Percentiles rank a stretch among this genome's conserved stretches.
Evolutionary conservation across 2,797 vertebrate species (phyloP).

Genomic region (Chelmon rostratus): DNA sequence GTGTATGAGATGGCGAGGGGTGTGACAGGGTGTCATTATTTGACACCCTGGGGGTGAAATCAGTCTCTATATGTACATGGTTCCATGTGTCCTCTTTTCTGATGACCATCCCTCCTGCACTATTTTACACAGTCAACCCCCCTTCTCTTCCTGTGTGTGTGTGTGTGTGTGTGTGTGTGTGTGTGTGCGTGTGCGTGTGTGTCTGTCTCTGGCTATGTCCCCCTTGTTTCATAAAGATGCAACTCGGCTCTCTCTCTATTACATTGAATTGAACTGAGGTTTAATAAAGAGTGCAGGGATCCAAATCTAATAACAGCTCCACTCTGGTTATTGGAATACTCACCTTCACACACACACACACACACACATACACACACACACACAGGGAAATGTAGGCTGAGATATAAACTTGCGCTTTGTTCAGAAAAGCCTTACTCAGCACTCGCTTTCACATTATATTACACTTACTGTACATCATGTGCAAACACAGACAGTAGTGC

Average conservation of each 20-base stretch:
- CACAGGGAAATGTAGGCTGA: conserved; percentile 15
- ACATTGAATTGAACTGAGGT: conserved; percentile 67
- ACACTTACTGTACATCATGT: conserved; percentile 14
- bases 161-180: conserved; percentile 32
- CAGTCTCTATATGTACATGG: neutral
- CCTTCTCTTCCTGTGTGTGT: conserved; percentile 4
- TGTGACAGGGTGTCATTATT: too few relatives aligned
- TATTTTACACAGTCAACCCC: neutral
- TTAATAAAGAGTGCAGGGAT: conserved; percentile 77
- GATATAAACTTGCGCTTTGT: conserved; percentile 36
- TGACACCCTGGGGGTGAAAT: too few relatives aligned
- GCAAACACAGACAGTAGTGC: neutral
- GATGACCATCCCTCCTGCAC: conserved; percentile 15
- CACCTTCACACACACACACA: conserved; percentile 49
- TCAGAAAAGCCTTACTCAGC: conserved; percentile 54
- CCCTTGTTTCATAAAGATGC: conserved; percentile 68
- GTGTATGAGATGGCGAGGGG: too few relatives aligned
- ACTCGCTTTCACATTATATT: conserved; percentile 35
- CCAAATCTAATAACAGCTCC: conserved; percentile 80
- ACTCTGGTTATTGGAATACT: conserved; percentile 79
- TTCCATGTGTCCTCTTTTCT: neutral
- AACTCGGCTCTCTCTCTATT: conserved; percentile 65
- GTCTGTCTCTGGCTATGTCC: conserved; percentile 48
- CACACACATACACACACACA: conserved; percentile 12
- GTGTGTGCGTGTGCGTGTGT: conserved; percentile 19